Evolutionary conservation across 2,888 invertebrate genomes (phyloP), one percentile per base, ranked within the genome.

Genomic region (Melieria crassipennis): DNA sequence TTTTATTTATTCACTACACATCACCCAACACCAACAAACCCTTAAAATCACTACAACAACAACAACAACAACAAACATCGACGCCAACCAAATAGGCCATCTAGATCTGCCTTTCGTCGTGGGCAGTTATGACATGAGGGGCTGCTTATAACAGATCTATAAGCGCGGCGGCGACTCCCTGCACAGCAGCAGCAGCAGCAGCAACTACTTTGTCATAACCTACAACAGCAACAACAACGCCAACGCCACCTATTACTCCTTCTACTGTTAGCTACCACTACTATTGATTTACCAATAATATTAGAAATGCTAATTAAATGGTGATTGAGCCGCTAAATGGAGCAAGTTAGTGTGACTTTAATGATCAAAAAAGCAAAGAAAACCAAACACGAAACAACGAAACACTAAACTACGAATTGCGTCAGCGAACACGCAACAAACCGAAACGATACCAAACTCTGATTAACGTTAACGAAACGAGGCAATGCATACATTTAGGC

Each of bases 61-160:
- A 47, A 69, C 56, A 52, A 69, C 45, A 61, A 56, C 16, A 45
- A 63, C 63, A 68, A 70, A 46, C 67, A 70, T 30, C 63, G 50
- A 68, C 68, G 70, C 61, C 69, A 55, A 67, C 48, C 58, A 67
- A 64, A 48, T 65, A 84, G 86, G 82, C 86, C 85, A 81, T 85
- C 86, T 78, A 83, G 85, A 78, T 86, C 85, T 79, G 83, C 83
- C 78, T 84, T 82, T 79, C 84, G 84, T 77, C 81, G 85, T 80
- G 85, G 84, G 80, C 83, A 84, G 76, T 84, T 86, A 78, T 86
- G 85, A 86, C 86, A 82, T 72, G 81, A 80, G 80, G 83, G 85
- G 79, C 81, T 86, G 79, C 84, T 86, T 79, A 82, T 86, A 77
- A 86, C 86, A 79, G 86, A 86, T 81, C 79, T 85, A 72, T 85